Evolutionary conservation across 2,888 invertebrate species (phyloP).

Genomic region (Ectropis crepuscularia): DNA sequence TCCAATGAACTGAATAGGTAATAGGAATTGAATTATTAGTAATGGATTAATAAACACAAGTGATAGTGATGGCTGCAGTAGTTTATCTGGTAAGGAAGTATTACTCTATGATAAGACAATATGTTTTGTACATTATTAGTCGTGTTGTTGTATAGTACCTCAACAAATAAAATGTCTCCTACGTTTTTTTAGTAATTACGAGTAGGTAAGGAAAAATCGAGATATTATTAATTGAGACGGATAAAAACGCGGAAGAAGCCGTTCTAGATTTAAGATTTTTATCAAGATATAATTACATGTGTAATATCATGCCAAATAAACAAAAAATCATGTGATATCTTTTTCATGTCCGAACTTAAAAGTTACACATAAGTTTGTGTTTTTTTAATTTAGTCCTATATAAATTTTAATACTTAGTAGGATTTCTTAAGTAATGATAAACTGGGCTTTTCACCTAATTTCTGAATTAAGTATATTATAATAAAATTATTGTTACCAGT

Average conservation of each 20-base stretch:
- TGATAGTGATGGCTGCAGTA: background rate
- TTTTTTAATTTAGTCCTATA: no score
- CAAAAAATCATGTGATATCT: no score
- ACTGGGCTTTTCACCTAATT: no score
- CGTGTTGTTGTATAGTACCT: background rate
- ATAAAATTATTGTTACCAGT: no score
- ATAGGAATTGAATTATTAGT: slow-evolving; percentile 31
- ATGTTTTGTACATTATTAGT: no score
- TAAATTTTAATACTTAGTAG: no score
- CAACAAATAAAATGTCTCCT: no score
- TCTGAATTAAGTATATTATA: no score
- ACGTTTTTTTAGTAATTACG: background rate
- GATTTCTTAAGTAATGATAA: no score
- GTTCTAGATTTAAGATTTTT: slow-evolving; percentile 15
- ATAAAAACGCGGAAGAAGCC: slow-evolving; percentile 27
- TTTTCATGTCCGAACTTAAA: no score
- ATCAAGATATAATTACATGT: slow-evolving; percentile 10
- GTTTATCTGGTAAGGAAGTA: background rate
- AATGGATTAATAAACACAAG: slow-evolving; percentile 31
- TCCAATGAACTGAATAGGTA: slow-evolving; percentile 27
- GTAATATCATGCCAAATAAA: slow-evolving; percentile 7
- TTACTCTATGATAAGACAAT: background rate
- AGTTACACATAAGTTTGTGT: no score
- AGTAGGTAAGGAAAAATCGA: background rate
- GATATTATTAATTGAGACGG: slow-evolving; percentile 19